Evolutionary conservation across 2,888 invertebrate species (phyloP), one percentile per base, ranked within the genome.

Genomic region (Loripinus fragilis): DNA sequence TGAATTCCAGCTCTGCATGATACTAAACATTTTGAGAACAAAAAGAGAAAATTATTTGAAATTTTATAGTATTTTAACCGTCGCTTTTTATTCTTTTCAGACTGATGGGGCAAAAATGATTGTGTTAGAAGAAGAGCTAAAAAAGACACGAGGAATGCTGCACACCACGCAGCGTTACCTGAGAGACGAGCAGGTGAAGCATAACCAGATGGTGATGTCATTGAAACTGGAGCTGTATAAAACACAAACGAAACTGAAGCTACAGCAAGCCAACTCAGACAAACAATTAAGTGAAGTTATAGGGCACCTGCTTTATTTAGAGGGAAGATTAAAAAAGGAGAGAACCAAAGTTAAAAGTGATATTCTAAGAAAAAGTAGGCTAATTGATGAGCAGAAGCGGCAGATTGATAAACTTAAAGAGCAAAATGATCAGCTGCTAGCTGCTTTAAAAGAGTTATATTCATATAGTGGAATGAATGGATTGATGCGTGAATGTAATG

Each of bases 271-370:
- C 2, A 71, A 85, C 48, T 86, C 88, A 10, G 90, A 90, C 42
- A 81, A 86, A 42, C 87, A 87, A 69, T 74, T 90, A 42, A 76
- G 83, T 2, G 88, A 88, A 15, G 85, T 91, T 12, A 81, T 91
- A 52, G 85, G 89, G 0, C 89, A 88, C 69, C 76, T 91, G 25
- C 78, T 90, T 25, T 85, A 86, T 45, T 79, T 91, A 8, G 91
- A 91, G 73, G 88, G 89, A 15, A 85, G 88, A 50, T 78, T 91
- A 67, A 83, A 84, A 33, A 81, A 84, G 48, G 90, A 90, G 64
- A 89, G 90, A 74, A 80, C 74, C 12, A 80, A 87, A 30, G 81
- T 90, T 2, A 67, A 81, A 42, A 75, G 65, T n/a, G 79, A 87
- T 8, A 74, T 90, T 35, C 80, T 80, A 38, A 79, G 85, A 2